These are phyloP conservation scores for Ptilorrhoa leucosticta DNA, from an alignment of 2,113 vertebrate species.

Conservation along the genomic window DNA sequence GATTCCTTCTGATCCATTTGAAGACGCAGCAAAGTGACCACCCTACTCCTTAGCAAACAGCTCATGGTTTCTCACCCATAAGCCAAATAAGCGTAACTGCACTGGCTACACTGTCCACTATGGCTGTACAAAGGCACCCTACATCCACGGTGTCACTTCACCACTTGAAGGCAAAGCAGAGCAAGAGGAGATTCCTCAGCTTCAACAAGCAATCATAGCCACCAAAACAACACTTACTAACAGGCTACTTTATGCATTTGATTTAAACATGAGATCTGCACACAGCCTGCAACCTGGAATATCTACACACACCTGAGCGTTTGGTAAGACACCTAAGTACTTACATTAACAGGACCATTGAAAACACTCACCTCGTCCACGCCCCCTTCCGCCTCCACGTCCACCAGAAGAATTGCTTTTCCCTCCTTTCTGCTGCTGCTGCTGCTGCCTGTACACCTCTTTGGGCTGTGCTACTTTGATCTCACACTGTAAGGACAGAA, in stretches of 20 bases:
- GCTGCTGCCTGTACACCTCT: slow-evolving; percentile 87
- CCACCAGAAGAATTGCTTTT: slow-evolving; percentile 74
- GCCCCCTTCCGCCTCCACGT: slow-evolving; percentile 78
- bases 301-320: not conserved
- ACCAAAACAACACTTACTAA: not conserved
- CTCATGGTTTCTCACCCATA: accelerated
- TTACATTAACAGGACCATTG: not conserved
- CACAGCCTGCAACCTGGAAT: not conserved
- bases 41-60: not conserved
- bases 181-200: not conserved
- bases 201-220: not conserved
- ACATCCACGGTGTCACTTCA: not conserved
- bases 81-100: not conserved
- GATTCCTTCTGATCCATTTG: not conserved
- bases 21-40: not conserved
- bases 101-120: not conserved
- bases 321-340: not conserved
- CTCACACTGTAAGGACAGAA: slow-evolving; percentile 76
- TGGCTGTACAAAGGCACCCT: not conserved
- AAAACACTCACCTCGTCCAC: slow-evolving; percentile 78
- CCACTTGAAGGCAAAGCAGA: not conserved
- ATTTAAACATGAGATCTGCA: not conserved
- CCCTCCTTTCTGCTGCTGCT: slow-evolving; percentile 81
- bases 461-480: slow-evolving; percentile 91
- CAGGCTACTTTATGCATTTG: not conserved